Percentiles rank a stretch among this genome's conserved stretches.
Evolutionary conservation across 2,113 vertebrate genomes (phyloP).

Genomic region (Struthio camelus): DNA sequence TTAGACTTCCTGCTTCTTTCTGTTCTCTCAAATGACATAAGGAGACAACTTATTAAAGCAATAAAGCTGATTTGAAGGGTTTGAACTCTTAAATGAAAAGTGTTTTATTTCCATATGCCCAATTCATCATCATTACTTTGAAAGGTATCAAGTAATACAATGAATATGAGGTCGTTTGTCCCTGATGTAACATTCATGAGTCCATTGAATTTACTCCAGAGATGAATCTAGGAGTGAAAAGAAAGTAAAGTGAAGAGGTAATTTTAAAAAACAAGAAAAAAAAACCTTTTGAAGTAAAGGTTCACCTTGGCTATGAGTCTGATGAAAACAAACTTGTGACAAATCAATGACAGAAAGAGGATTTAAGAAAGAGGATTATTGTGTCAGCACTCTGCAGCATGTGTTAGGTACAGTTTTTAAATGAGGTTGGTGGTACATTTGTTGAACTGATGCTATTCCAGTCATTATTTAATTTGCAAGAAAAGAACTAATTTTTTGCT

Average conservation of each 20-base stretch:
- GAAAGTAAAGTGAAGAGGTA: neutral
- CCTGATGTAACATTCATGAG: neutral
- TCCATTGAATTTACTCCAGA: neutral
- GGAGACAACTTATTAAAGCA: neutral
- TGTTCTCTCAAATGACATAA: neutral
- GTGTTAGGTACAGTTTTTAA: neutral
- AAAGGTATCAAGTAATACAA: neutral
- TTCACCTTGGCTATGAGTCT: conserved; percentile 9
- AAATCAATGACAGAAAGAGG: conserved; percentile 41
- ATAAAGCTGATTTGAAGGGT: neutral
- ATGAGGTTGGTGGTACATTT: neutral
- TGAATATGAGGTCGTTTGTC: neutral
- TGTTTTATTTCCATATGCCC: neutral
- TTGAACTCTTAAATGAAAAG: neutral
- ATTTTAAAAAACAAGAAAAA: neutral
- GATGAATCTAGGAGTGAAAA: neutral
- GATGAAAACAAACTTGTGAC: conserved; percentile 25
- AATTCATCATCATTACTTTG: neutral
- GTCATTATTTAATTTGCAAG: neutral
- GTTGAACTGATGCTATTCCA: neutral
- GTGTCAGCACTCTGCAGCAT: neutral
- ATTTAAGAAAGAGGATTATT: conserved; percentile 47
- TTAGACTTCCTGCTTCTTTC: neutral
- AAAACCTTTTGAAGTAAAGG: neutral
- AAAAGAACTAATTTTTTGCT: neutral